Base-by-base conservation (phyloP, 2,797 vertebrate genomes). In the Distichodus sexfasciatus region DNA sequence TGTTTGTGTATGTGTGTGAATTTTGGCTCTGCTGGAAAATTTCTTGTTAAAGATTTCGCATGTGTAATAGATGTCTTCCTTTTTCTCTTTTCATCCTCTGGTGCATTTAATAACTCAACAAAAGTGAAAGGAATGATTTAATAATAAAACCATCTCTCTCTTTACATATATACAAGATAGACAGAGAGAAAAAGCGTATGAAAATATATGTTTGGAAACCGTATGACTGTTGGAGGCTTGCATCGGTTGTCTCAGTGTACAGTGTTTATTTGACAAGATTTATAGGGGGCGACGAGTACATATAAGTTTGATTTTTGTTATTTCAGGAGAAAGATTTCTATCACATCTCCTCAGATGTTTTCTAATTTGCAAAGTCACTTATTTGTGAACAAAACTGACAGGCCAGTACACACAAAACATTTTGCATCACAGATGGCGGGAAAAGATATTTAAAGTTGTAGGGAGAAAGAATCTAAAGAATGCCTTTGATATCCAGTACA, bases 211-310 rank as follows among this genome's bases (percentile, higher is more conserved):
- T 29, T 12, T 61, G 38, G 9, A 66, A 8, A 69, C 10, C 41
- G 31, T 55, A 47, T 60, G 66, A 36, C 23, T 29, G 47, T 66
- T 82, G 76, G 55, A 59, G 15, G 54, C 23, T 70, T 46, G 54
- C 14, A 28, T 15, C 47, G 28, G 47, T 51, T 54, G 55, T 53
- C 35, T 36, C 38, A 71, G n/a, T 40, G 59, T 69, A 43, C 41
- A 10, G 41, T 65, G 54, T 83, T 80, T 83, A 76, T 83, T 80
- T 76, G 77, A 79, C 63, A 35, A 74, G 40, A 69, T 79, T 86
- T 75, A 82, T 78, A 69, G 48, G 60, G 50, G 77, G 70, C 40
- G 72, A 78, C 47, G 46, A 81, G 72, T 80, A 83, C 84, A 76
- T 80, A 79, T 75, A 48, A 69, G 28, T 17, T 71, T n/a, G n/a